Evolutionary conservation across 2,888 invertebrate genomes (phyloP).

Genomic region (Leptopilina drosophilae): DNA sequence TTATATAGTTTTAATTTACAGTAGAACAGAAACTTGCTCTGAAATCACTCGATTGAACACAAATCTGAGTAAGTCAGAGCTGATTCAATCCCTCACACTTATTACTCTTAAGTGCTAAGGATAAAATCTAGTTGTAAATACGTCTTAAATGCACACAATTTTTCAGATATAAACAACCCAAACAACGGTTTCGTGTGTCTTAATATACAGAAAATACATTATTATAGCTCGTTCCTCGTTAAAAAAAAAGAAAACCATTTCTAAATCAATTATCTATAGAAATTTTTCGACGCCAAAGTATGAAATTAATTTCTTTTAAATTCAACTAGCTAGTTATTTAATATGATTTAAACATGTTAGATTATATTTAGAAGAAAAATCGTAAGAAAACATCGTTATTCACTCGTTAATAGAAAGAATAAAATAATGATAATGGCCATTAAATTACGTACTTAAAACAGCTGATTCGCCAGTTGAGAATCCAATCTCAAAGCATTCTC

Average conservation of each 20-base stretch:
- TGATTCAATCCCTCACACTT: not conserved
- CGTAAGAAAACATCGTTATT: not conserved
- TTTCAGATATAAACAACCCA: slow-evolving; percentile 4
- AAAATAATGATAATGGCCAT: not conserved
- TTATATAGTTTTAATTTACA: not conserved
- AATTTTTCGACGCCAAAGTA: not conserved
- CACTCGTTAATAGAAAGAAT: not conserved
- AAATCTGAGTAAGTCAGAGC: not conserved
- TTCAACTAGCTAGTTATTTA: not conserved
- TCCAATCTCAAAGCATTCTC: no score
- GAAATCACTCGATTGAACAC: slow-evolving; percentile 7
- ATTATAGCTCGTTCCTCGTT: not conserved
- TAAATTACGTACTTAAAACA: no score
- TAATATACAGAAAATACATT: no score
- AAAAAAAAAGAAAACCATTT: not conserved
- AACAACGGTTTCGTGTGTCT: not conserved
- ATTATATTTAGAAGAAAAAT: not conserved
- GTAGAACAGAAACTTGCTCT: slow-evolving; percentile 7
- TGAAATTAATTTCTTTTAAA: slow-evolving; percentile 1
- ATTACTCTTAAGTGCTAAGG: not conserved
- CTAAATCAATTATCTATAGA: not conserved
- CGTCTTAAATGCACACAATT: slow-evolving; percentile 1
- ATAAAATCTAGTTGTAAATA: not conserved
- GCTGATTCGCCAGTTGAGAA: no score
- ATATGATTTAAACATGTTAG: not conserved